These are phyloP conservation scores for Watsonalla binaria DNA, from an alignment of 2,888 invertebrate genomes.

Conservation along the genomic window DNA sequence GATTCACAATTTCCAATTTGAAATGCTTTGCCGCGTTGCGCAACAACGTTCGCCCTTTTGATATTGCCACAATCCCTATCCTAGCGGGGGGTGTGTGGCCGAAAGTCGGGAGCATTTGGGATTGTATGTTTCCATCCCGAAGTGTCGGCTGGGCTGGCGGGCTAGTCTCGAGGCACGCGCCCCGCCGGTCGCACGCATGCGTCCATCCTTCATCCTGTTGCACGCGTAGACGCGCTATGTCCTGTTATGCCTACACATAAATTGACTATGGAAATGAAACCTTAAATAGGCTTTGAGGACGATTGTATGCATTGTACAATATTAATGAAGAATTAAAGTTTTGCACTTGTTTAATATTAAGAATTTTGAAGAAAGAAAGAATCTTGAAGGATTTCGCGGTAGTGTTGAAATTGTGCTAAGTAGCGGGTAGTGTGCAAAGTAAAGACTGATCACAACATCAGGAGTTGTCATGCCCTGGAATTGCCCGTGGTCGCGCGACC, in stretches of 20 bases:
- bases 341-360: background rate
- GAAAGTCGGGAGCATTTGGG: constrained; percentile 39
- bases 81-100: constrained; percentile 46
- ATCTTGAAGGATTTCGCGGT: background rate
- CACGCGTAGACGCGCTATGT: constrained; percentile 30
- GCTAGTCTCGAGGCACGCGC: constrained; percentile 58
- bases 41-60: constrained; percentile 16
- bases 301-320: background rate
- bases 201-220: constrained; percentile 48
- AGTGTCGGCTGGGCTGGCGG: constrained; percentile 18
- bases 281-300: background rate
- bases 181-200: constrained; percentile 60
- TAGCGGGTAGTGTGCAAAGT: constrained; percentile 32
- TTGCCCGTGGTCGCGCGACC: constrained; percentile 69
- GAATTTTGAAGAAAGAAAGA: background rate
- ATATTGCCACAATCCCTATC: constrained; percentile 16
- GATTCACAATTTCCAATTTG: background rate
- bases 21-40: constrained; percentile 18
- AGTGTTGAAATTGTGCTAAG: constrained; percentile 29
- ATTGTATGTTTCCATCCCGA: constrained; percentile 33
- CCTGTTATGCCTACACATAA: constrained; percentile 12
- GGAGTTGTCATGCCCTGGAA: constrained; percentile 59
- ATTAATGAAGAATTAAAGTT: too few relatives aligned
- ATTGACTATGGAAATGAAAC: constrained; percentile 14
- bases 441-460: constrained; percentile 30